Evolutionary conservation across 1,140 invertebrate species (phyloP), one percentile per base, ranked within the genome.

Genomic region (Scaptomyza hsui): DNA sequence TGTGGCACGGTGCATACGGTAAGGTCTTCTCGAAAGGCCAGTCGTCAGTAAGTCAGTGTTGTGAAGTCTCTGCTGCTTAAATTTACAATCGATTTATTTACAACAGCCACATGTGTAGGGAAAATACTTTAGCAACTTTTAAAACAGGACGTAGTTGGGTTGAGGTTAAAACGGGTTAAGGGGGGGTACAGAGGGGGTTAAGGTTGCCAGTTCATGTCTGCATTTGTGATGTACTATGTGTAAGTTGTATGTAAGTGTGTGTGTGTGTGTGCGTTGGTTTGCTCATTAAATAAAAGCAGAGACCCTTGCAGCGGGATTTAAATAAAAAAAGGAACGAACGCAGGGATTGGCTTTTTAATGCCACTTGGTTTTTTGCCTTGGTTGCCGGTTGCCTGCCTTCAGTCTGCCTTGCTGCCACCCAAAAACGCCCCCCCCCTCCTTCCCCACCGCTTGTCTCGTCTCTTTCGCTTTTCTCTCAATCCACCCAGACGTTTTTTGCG

Each of bases 311-410:
- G 49, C 65, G 12, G 64, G 64, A 75, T 62, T 69, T 60, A 56
- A 73, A 61, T 47, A 67, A 35, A 69, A 61, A 53, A 67, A 35
- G 61, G 59, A 52, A 45, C 52, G 29, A 68, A 16, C 52, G 53
- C 69, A 64, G 70, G 76, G 76, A 78, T 78, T 76, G 76, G 76
- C 76, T 78, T 78, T 78, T 78, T 78, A 78, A 78, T 78, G 69
- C 73, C 63, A 67, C 56, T 75, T 72, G 55, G 29, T 72, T 72
- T 72, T 75, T 68, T 55, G 49, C 29, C 65, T 56, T 65, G 49
- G 26, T 7, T 57, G 48, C 10, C 49, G 16, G 45, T 13, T 16
- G 32, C 21, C 47, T 61, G 19, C 35, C 29, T 18, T n/a, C n/a
- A n/a, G 60, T 41, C 53, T 74, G 57, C 71, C 62, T 45, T 51